A percentile compares a stretch with the other conserved stretches of the same genome.
Conservation (phyloP, 2,888 invertebrate genomes). For the Eumerus sabulonum region DNA sequence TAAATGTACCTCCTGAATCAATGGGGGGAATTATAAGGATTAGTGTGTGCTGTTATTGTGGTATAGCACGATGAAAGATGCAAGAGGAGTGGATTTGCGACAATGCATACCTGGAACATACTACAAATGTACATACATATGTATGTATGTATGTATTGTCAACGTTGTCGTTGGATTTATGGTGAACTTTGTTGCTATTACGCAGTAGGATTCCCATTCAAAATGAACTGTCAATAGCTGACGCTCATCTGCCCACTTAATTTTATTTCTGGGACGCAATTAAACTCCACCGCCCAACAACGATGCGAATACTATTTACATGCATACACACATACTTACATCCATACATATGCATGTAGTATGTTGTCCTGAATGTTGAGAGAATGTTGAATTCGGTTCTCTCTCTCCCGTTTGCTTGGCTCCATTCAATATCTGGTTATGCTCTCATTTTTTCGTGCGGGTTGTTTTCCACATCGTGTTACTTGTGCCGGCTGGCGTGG, state of each 20-base stretch:
- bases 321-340: too few species aligned
- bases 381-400: conserved; percentile 34
- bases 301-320: too few species aligned
- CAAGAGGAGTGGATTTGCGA: background rate
- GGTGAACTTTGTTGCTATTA: background rate
- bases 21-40: too few species aligned
- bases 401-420: conserved; percentile 25
- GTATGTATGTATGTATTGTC: too few species aligned
- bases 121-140: too few species aligned
- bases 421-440: conserved; percentile 25
- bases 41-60: too few species aligned
- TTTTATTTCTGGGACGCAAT: conserved; percentile 62
- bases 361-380: conserved; percentile 2
- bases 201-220: background rate
- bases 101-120: too few species aligned
- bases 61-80: conserved; percentile 8
- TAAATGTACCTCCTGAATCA: background rate
- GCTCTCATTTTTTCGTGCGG: too few species aligned
- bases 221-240: background rate
- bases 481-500: conserved; percentile 55
- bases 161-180: background rate
- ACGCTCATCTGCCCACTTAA: background rate
- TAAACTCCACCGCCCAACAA: conserved; percentile 29
- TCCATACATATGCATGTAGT: too few species aligned
- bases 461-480: too few species aligned